Evolutionary conservation across 2,113 vertebrate genomes (phyloP).

Genomic region (Rhinolophus ferrumequinum): DNA sequence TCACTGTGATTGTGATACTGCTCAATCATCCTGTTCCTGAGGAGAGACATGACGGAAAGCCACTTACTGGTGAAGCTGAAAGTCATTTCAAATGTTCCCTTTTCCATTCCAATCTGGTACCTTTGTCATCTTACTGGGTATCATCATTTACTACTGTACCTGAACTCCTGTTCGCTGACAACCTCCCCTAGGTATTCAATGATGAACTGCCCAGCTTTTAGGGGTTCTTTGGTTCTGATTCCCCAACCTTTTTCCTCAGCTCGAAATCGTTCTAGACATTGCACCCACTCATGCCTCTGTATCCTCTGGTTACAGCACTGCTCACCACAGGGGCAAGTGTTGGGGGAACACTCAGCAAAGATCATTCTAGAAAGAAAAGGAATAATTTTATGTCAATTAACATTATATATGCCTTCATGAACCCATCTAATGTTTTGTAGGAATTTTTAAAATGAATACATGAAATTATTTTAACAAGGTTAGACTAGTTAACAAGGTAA

Average conservation of each 20-base stretch:
- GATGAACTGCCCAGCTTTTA: conserved; percentile 97
- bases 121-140: neutral
- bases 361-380: conserved; percentile 91
- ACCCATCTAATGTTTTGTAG: neutral
- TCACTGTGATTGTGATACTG: conserved; percentile 98
- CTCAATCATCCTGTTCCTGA: conserved; percentile 91
- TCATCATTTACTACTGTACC: conserved; percentile 82
- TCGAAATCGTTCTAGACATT: conserved; percentile 97
- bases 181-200: conserved; percentile 99
- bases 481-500: neutral
- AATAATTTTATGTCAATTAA: conserved; percentile 24
- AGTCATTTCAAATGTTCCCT: neutral
- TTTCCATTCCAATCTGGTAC: neutral
- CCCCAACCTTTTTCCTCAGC: conserved; percentile 99
- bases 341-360: conserved; percentile 96
- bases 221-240: conserved; percentile 96
- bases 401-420: neutral
- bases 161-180: conserved; percentile 98
- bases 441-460: conserved; percentile 16
- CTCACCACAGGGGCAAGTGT: conserved; percentile 94
- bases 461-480: neutral
- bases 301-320: conserved; percentile 97
- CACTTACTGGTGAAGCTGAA: conserved; percentile 10
- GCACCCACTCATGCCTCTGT: conserved; percentile 98
- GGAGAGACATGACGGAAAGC: neutral